Base-by-base conservation (phyloP, 2,797 vertebrate species). In the Poeciliopsis infans region DNA sequence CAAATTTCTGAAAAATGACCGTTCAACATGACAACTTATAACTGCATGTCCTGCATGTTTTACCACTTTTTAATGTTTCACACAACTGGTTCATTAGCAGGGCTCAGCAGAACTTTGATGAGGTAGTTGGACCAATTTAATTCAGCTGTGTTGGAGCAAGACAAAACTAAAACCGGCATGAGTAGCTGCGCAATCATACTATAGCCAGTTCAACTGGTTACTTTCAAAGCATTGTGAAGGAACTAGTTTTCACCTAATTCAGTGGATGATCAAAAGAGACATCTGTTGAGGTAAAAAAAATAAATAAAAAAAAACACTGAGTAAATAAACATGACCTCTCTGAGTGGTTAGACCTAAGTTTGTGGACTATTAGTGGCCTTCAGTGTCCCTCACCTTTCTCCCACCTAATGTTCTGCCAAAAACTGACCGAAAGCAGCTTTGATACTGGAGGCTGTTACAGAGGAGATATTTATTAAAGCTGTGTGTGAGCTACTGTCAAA, bases 261-360 rank as follows among this genome's bases (percentile, higher is more conserved):
- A 71, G 61, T 64, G 49, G n/a, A 25, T 57, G 83, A 87, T 72
- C 77, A 72, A 81, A 83, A 83, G 87, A 77, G 88, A 90, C 93
- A 93, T 91, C 91, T 94, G 93, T 81, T 86, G 69, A 83, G 77
- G 80, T 75, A 75, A 77, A 77, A 80, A 76, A 79, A 82, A 81
- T 84, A 87, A 84, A 6, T 0, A 57, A 12, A 12, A n/a, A 16
- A 61, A 51, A 51, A 10, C 20, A 85, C 78, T 85, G 74, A 28
- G 73, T 88, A 86, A 92, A 88, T 91, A 93, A 94, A 94, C 91
- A 94, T n/a, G 71, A 77, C 55, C 20, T 79, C 73, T 85, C 85
- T 82, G 55, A 82, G 77, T 8, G 12, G 41, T 59, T 59, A 1
- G 72, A 46, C 73, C 74, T 83, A 79, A 20, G 46, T 36, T 49